Conservation (phyloP, 2,888 invertebrate genomes). For the Rhodophaea formosa region DNA sequence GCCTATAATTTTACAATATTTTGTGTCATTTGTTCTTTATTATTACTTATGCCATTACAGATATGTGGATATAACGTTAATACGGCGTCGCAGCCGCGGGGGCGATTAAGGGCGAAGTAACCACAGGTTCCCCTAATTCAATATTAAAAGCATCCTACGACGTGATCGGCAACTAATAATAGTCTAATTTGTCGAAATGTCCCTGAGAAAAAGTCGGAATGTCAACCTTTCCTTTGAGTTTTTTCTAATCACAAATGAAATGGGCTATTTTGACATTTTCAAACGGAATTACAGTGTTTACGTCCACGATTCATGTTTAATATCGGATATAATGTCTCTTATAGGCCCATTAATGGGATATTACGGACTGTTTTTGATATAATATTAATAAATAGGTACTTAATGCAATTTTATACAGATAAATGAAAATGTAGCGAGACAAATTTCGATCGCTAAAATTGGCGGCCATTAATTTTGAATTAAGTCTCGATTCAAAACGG, state of each 20-base stretch:
- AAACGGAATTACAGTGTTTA: slow-evolving; percentile 57
- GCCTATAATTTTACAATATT: slow-evolving; percentile 82
- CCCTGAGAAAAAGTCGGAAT: slow-evolving; percentile 79
- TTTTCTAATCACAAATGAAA: slow-evolving; percentile 59
- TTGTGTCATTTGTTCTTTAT: slow-evolving; percentile 81
- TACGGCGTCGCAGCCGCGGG: slow-evolving; percentile 63
- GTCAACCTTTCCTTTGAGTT: slow-evolving; percentile 67
- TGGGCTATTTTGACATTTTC: slow-evolving; percentile 56
- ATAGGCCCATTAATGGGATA: slow-evolving; percentile 41
- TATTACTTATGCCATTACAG: slow-evolving; percentile 79
- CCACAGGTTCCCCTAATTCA: slow-evolving; percentile 79
- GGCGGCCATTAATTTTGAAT: slow-evolving; percentile 17
- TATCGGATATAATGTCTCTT: slow-evolving; percentile 40
- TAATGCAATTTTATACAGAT: slow-evolving; percentile 12
- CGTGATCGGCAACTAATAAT: slow-evolving; percentile 80
- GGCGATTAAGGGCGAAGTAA: slow-evolving; percentile 77
- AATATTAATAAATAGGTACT: slow-evolving; percentile 18
- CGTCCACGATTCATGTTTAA: slow-evolving; percentile 41
- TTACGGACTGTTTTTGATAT: slow-evolving; percentile 37
- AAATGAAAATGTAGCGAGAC: slow-evolving; percentile 19
- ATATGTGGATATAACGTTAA: slow-evolving; percentile 76
- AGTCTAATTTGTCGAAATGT: slow-evolving; percentile 78
- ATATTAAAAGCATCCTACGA: slow-evolving; percentile 80
- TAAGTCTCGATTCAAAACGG: slow-evolving; percentile 13
- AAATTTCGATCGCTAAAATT: slow-evolving; percentile 16